Base-by-base conservation (phyloP, 2,797 vertebrate species). In the Ataeniobius toweri region DNA sequence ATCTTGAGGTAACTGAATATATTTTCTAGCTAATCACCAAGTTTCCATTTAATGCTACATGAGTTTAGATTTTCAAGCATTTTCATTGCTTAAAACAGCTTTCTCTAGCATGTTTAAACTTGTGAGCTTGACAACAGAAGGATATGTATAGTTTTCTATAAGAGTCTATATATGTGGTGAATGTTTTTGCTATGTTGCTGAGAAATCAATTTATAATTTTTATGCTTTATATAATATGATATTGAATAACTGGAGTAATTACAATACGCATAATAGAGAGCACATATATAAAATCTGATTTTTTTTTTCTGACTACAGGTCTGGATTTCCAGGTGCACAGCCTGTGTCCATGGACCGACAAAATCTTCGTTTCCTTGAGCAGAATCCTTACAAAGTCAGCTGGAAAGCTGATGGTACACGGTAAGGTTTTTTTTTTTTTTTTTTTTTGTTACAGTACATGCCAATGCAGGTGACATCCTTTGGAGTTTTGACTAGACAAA, bases 351-450 rank as follows among this genome's bases (percentile, higher is more conserved):
- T 99, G 98, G 97, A 99, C 92, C 96, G 96, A 73, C 95, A 97
- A 86, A 99, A 99, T 92, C 96, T 99, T 84, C 96, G 95, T 83
- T 95, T 99, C 85, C 90, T 99, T 85, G 96, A 98, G 81, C 96
- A 97, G 93, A 98, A 97, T 78, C 96, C 96, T 26, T 99, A 99
- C 93, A 99, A 98, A 97, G 98, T 99, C 94, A 99, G 98, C 96
- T 99, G 98, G 98, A 99, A 99, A 95, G 98, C 98, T 80, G 98
- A 99, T 59, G 98, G 98, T 82, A 99, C 97, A 82, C 96, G 98
- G 98, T 99, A 94, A 94, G 97, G 96, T 80, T 78, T 71, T 67
- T 79, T 1, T 50, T 48, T 20, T 9, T 65, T n/a, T 79, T 75
- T 63, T n/a, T 26, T 74, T 82, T 13, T 51, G 68, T 0, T 14